A percentile compares a stretch with the other conserved stretches of the same genome.
phyloP scores from a whole-genome alignment of 2,888 invertebrate species.

The Pediacus dermestoides region DNA sequence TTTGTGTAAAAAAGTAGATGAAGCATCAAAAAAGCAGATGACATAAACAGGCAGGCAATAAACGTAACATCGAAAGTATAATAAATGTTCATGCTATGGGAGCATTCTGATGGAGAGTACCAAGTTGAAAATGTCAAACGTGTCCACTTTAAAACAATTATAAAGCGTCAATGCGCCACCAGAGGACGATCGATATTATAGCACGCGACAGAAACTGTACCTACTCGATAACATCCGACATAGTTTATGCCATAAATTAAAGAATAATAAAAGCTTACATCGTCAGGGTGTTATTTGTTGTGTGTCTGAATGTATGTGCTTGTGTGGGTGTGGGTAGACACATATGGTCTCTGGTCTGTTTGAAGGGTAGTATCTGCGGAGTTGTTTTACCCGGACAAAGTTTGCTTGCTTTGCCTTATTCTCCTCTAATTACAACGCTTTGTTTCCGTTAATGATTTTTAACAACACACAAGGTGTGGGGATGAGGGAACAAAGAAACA shows the following conservation, averaged over 20 bases:
- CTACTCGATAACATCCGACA: constrained; percentile 13
- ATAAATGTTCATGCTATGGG: no score
- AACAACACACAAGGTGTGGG: constrained; percentile 17
- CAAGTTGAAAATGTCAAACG: constrained; percentile 7
- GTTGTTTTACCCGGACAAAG: constrained; percentile 9
- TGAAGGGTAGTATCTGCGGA: no score
- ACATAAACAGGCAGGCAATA: no score
- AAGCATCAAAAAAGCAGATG: no score
- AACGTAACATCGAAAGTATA: no score
- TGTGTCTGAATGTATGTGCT: no score
- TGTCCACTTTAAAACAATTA: constrained; percentile 10
- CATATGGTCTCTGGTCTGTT: no score
- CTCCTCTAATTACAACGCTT: constrained; percentile 21
- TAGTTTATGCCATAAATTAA: constrained; percentile 16
- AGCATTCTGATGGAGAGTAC: no score
- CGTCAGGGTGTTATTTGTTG: constrained; percentile 7
- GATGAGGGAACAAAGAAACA: constrained; percentile 14
- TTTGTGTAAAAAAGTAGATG: no score
- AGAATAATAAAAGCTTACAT: constrained; percentile 12
- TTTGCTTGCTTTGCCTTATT: constrained; percentile 17
- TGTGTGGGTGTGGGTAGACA: no score
- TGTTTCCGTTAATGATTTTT: constrained; percentile 25
- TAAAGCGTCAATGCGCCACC: constrained; percentile 6
- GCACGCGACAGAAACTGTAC: constrained; percentile 5
- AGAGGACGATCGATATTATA: constrained; percentile 6